phyloP scores from a whole-genome alignment of 2,113 vertebrate species.

The Limnothrissa miodon region DNA sequence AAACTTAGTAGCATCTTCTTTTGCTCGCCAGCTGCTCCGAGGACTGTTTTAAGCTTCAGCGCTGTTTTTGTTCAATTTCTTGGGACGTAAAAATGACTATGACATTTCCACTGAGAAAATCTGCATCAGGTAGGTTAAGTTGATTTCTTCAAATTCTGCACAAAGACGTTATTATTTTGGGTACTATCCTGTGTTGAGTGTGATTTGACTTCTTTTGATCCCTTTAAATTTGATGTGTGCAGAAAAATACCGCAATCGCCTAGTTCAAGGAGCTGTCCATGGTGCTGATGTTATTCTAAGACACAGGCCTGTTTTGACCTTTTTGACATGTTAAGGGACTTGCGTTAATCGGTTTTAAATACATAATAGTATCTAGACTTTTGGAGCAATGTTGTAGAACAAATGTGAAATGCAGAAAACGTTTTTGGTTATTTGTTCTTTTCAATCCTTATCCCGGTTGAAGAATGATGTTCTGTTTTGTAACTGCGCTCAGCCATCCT shows the following conservation, averaged over 20 bases:
- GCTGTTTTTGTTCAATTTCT: slow-evolving; percentile 48
- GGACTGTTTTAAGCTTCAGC: slow-evolving; percentile 58
- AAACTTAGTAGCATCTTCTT: slow-evolving; percentile 84
- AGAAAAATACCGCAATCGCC: neutral
- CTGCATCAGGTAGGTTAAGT: slow-evolving; percentile 87
- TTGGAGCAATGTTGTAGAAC: neutral
- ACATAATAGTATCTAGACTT: neutral
- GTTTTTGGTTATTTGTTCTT: neutral
- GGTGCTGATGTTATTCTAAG: slow-evolving; percentile 39
- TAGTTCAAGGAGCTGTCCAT: slow-evolving; percentile 33
- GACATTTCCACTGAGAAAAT: slow-evolving; percentile 92
- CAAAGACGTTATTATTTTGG: neutral
- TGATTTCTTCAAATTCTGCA: neutral
- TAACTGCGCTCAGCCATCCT: neutral
- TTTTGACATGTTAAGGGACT: neutral
- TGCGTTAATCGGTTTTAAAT: neutral
- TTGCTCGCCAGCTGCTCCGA: slow-evolving; percentile 62
- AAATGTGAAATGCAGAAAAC: neutral
- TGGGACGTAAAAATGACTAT: slow-evolving; percentile 69
- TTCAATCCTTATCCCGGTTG: neutral
- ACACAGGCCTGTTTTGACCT: slow-evolving; percentile 10
- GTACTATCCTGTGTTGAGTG: neutral
- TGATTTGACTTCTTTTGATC: neutral
- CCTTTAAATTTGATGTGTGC: neutral
- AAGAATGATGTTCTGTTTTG: neutral